Percentiles rank a stretch among this genome's conserved stretches.
Conservation (phyloP, 2,888 invertebrate species). For the Didymodactylos carnosus region DNA sequence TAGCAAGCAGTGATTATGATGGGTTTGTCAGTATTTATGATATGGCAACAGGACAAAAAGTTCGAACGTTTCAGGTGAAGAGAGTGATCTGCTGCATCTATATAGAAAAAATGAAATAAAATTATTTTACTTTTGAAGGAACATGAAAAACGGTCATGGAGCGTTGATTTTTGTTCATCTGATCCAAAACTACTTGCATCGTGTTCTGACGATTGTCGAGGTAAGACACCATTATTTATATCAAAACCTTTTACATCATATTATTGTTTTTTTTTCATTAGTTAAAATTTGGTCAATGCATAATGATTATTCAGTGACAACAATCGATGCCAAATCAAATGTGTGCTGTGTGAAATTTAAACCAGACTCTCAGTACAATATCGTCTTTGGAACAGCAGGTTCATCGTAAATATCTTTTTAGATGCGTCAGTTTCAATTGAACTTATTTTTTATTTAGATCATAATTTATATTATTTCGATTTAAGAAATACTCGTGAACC, state of each 20-base stretch:
- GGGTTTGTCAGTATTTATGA: conserved; percentile 84
- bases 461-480: conserved; percentile 86
- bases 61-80: conserved; percentile 16
- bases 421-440: neutral
- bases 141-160: conserved; percentile 86
- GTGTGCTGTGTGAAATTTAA: conserved; percentile 84
- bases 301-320: conserved; percentile 61
- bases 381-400: conserved; percentile 86
- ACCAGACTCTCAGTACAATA: conserved; percentile 59
- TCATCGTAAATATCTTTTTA: no score
- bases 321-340: conserved; percentile 74
- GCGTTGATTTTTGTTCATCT: conserved; percentile 74
- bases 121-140: conserved; percentile 32
- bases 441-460: conserved; percentile 48
- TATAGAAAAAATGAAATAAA: neutral
- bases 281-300: conserved; percentile 81
- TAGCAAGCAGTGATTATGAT: conserved; percentile 81
- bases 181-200: conserved; percentile 73
- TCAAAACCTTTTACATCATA: neutral
- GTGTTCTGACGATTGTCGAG: conserved; percentile 69
- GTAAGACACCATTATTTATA: conserved; percentile 19
- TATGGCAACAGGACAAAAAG: conserved; percentile 46
- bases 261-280: conserved; percentile 18
- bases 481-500: conserved; percentile 61
- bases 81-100: neutral